These are phyloP conservation scores for Nemoura dubitans DNA, from an alignment of 2,888 invertebrate genomes.

Conservation along the genomic window DNA sequence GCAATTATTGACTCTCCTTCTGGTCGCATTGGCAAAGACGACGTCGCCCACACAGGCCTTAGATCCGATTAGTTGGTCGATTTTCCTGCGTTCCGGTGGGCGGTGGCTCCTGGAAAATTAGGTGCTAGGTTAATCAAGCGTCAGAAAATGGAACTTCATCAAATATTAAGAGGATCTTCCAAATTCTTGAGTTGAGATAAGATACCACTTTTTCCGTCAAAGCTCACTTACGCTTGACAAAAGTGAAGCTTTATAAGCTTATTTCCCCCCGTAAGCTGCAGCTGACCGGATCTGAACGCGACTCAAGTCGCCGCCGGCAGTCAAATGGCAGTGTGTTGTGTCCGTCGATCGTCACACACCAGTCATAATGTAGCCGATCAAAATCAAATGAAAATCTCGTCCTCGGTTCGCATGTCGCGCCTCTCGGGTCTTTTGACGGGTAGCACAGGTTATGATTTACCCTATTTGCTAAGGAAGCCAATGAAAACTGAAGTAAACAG, in stretches of 20 bases:
- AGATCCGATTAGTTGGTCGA: neutral
- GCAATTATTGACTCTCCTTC: neutral
- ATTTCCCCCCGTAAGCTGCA: neutral
- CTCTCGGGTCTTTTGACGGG: neutral
- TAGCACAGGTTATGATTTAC: neutral
- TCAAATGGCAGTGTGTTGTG: neutral
- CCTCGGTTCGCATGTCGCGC: neutral
- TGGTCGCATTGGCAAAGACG: neutral
- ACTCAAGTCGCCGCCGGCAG: neutral
- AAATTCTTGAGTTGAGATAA: neutral
- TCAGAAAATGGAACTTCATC: neutral
- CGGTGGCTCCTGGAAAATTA: neutral
- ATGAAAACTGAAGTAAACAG: conserved; percentile 38
- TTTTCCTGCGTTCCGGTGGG: neutral
- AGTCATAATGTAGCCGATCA: neutral
- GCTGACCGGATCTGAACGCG: neutral
- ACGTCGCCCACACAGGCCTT: neutral
- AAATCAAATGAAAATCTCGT: neutral
- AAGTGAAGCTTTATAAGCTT: neutral
- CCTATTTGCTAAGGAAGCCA: conserved; percentile 4
- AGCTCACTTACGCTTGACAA: neutral
- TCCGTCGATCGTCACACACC: neutral
- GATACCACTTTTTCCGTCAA: neutral
- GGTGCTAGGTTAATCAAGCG: neutral
- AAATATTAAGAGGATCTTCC: neutral